Percentiles rank a stretch among this genome's conserved stretches.
These are phyloP conservation scores for Eurystomus gularis DNA, from an alignment of 2,113 vertebrate genomes.

Conservation along the genomic window DNA sequence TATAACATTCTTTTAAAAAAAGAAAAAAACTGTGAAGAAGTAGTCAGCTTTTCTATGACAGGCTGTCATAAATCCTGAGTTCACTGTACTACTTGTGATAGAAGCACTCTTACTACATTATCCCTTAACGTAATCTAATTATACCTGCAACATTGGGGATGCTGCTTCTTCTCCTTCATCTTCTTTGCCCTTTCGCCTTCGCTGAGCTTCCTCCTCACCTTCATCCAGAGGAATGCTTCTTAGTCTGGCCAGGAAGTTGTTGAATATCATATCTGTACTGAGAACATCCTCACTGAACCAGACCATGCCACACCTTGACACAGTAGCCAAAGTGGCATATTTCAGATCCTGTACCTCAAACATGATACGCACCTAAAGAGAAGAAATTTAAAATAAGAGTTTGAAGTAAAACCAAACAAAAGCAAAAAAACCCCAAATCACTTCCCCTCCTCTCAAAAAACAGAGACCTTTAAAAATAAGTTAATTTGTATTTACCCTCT, in stretches of 20 bases:
- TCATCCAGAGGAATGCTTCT: constrained; percentile 95
- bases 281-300: constrained; percentile 99
- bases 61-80: background rate
- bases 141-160: constrained; percentile 96
- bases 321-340: constrained; percentile 94
- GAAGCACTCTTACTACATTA: background rate
- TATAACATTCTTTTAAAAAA: background rate
- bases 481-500: background rate
- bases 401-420: background rate
- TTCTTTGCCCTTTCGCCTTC: constrained; percentile 89
- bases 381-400: background rate
- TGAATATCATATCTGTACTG: constrained; percentile 99
- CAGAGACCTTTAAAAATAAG: background rate
- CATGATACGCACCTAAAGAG: constrained; percentile 91
- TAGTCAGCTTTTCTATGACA: background rate
- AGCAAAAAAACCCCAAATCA: background rate
- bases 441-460: background rate
- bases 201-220: constrained; percentile 94
- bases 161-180: constrained; percentile 92
- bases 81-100: background rate
- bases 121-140: background rate
- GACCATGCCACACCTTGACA: constrained; percentile 98
- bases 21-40: background rate
- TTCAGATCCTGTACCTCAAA: constrained; percentile 98
- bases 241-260: constrained; percentile 93